A percentile compares a stretch with the other conserved stretches of the same genome.
Evolutionary conservation across 2,797 vertebrate genomes (phyloP).

Genomic region (Aythya fuligula): DNA sequence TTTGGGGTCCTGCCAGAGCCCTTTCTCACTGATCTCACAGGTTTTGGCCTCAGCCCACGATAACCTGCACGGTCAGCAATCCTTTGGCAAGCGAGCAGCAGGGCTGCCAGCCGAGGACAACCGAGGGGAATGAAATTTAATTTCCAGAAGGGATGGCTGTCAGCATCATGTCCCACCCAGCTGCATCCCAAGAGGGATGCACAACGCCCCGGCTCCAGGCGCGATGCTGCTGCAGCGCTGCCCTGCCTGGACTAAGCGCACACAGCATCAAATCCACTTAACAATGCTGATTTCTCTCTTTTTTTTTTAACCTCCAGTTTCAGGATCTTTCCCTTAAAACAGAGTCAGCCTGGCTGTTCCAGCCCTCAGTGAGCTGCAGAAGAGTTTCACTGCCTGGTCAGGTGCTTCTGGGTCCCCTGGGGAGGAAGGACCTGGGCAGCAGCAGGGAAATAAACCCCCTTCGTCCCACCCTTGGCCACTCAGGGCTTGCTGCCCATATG

Average conservation of each 20-base stretch:
- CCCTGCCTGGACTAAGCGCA: not conserved
- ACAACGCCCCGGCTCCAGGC: fast-evolving
- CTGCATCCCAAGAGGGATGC: not conserved
- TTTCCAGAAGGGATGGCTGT: constrained; percentile 32
- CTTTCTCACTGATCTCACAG: not conserved
- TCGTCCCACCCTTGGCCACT: not conserved
- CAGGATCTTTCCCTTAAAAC: not conserved
- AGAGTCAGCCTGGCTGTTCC: not conserved
- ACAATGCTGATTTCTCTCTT: not conserved
- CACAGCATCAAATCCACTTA: not conserved
- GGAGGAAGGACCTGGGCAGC: not conserved
- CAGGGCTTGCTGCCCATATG: not conserved
- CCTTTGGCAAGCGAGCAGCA: fast-evolving
- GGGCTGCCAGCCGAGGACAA: not conserved
- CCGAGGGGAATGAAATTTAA: not conserved
- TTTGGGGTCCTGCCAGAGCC: not conserved
- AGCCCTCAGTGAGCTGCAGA: not conserved
- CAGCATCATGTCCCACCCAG: fast-evolving
- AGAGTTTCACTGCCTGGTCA: not conserved
- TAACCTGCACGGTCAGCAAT: not conserved
- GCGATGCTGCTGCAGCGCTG: fast-evolving
- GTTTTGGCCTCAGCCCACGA: not conserved
- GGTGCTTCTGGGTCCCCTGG: not conserved
- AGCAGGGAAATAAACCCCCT: not conserved
- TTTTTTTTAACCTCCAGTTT: not conserved